Percentiles rank a stretch among this genome's conserved stretches.
These are phyloP conservation scores for Macquaria australasica DNA, from an alignment of 2,113 vertebrate genomes.

Conservation along the genomic window DNA sequence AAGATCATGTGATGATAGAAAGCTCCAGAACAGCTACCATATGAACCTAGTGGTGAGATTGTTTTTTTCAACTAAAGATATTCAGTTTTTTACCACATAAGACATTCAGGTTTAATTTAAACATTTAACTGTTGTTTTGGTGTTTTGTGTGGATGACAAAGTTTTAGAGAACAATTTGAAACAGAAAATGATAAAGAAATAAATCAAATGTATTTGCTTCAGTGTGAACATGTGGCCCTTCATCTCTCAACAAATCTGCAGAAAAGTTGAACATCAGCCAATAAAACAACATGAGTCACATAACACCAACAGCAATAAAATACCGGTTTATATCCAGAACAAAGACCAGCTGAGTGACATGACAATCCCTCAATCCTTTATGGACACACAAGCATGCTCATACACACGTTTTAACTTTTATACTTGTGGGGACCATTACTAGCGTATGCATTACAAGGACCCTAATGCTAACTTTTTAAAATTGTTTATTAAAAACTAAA, in stretches of 20 bases:
- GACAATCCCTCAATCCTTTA: fast-evolving
- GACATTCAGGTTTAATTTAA: neutral
- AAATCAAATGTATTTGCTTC: neutral
- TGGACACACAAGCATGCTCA: neutral
- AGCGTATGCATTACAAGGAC: neutral
- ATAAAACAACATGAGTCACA: constrained; percentile 8
- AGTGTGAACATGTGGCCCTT: neutral
- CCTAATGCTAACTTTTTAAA: neutral
- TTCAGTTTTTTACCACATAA: too few relatives aligned
- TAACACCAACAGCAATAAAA: neutral
- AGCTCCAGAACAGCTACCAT: too few relatives aligned
- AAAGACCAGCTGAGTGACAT: neutral
- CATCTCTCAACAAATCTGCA: neutral
- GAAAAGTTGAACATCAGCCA: neutral
- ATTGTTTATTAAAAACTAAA: too few relatives aligned
- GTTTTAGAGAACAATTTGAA: neutral
- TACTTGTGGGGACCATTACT: neutral
- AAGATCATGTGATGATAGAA: too few relatives aligned
- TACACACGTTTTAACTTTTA: neutral
- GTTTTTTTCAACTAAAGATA: too few relatives aligned
- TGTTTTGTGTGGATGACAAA: neutral
- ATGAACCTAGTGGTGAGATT: too few relatives aligned
- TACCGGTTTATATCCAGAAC: neutral
- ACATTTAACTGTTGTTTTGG: neutral
- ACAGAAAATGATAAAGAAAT: neutral